Percentiles rank a stretch among this genome's conserved stretches.
Conservation (phyloP, 2,888 invertebrate species). For the Drosophila merina region DNA sequence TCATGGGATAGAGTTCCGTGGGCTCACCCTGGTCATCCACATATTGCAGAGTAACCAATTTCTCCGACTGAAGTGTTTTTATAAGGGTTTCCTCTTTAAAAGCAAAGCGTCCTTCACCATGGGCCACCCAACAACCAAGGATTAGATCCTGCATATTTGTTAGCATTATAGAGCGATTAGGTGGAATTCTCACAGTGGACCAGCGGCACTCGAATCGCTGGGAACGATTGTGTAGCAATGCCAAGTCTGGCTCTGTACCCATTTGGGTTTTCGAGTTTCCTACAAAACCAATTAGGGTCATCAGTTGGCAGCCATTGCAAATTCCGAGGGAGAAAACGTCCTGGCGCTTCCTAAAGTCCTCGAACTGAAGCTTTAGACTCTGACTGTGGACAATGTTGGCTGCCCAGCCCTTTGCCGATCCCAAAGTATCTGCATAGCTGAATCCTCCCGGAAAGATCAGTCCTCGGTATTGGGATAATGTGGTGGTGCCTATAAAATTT, state of each 20-base stretch:
- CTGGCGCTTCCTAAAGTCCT: slow-evolving; percentile 88
- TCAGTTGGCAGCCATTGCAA: slow-evolving; percentile 99
- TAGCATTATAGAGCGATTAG: slow-evolving; percentile 91
- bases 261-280: slow-evolving; percentile 85
- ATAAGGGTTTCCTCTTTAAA: slow-evolving; percentile 85
- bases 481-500: slow-evolving; percentile 85
- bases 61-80: slow-evolving; percentile 85
- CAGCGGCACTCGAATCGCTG: slow-evolving; percentile 93
- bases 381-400: slow-evolving; percentile 94
- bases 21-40: slow-evolving; percentile 91
- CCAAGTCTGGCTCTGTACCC: slow-evolving; percentile 85
- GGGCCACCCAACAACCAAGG: slow-evolving; percentile 98
- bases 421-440: slow-evolving; percentile 98
- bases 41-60: slow-evolving; percentile 92
- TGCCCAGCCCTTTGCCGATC: slow-evolving; percentile 99
- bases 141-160: slow-evolving; percentile 93
- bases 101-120: slow-evolving; percentile 95
- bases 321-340: slow-evolving; percentile 98
- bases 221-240: slow-evolving; percentile 93
- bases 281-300: slow-evolving; percentile 97
- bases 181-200: slow-evolving; percentile 89
- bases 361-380: slow-evolving; percentile 90
- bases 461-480: slow-evolving; percentile 92
- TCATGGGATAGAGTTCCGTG: slow-evolving; percentile 94
- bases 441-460: slow-evolving; percentile 98